Percentiles rank a stretch among this genome's conserved stretches.
phyloP scores from a whole-genome alignment of 2,113 vertebrate species.

The Holacanthus passer region DNA sequence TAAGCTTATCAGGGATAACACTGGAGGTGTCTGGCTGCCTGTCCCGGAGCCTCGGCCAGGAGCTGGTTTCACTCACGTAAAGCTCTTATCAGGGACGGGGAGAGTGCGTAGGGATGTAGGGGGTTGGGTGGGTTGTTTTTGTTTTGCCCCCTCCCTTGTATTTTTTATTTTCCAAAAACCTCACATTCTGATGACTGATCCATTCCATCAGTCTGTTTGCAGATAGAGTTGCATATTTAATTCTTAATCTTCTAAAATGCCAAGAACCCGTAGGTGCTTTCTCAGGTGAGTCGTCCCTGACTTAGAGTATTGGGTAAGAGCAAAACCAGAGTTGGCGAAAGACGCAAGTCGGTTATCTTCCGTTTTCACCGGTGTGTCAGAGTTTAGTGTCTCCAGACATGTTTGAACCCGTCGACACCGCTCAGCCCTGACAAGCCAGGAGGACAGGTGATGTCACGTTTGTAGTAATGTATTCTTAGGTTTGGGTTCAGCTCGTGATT shows the following conservation, averaged over 20 bases:
- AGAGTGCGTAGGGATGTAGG: not conserved
- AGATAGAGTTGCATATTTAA: not conserved
- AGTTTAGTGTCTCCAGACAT: slow-evolving; percentile 55
- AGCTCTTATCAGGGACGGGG: slow-evolving; percentile 61
- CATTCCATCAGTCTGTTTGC: not conserved
- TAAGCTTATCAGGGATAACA: slow-evolving; percentile 70
- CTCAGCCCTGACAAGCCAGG: slow-evolving; percentile 52
- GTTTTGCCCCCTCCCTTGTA: not conserved
- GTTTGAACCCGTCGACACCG: slow-evolving; percentile 64
- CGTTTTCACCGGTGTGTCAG: slow-evolving; percentile 53
- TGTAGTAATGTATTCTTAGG: slow-evolving; percentile 64
- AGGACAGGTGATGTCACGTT: slow-evolving; percentile 69
- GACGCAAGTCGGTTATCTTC: slow-evolving; percentile 26
- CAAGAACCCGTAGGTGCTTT: not conserved
- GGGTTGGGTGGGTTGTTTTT: slow-evolving; percentile 7
- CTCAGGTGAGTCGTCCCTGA: not conserved
- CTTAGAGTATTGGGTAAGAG: not conserved
- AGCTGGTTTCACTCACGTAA: slow-evolving; percentile 72
- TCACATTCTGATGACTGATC: not conserved
- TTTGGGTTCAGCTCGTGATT: slow-evolving; percentile 43
- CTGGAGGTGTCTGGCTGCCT: slow-evolving; percentile 68
- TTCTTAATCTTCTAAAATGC: not conserved
- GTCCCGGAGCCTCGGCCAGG: slow-evolving; percentile 45
- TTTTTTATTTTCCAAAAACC: too few species aligned
- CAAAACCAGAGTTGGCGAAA: slow-evolving; percentile 1